These are phyloP conservation scores for Hesperia comma DNA, from an alignment of 2,888 invertebrate genomes.

Conservation along the genomic window DNA sequence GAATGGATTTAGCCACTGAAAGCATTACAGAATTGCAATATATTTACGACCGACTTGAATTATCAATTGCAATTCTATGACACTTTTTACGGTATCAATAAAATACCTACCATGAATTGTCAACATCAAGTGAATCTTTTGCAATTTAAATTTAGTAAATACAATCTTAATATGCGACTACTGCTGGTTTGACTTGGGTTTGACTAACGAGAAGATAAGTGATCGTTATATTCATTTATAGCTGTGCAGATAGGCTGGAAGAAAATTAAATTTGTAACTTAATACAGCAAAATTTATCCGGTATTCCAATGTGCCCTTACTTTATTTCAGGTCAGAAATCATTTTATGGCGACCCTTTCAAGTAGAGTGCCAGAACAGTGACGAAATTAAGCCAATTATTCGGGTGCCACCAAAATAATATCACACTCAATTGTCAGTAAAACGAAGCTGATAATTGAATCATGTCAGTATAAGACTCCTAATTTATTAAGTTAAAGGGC, in stretches of 20 bases:
- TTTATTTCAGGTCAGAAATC: conserved; percentile 59
- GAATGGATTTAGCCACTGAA: too few relatives aligned
- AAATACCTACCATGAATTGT: too few relatives aligned
- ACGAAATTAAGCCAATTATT: conserved; percentile 68
- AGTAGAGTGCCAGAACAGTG: conserved; percentile 58
- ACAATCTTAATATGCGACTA: background rate
- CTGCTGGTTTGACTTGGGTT: background rate
- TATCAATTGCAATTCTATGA: too few relatives aligned
- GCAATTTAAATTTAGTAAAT: too few relatives aligned
- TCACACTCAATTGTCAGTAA: conserved; percentile 46
- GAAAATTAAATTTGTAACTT: background rate
- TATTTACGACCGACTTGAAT: too few relatives aligned
- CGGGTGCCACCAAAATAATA: conserved; percentile 45
- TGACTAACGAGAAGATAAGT: background rate
- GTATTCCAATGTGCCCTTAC: conserved; percentile 37
- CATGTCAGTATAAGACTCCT: background rate
- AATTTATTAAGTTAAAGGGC: conserved; percentile 10
- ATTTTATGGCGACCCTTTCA: conserved; percentile 66
- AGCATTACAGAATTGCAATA: too few relatives aligned
- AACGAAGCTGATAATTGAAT: conserved; percentile 44
- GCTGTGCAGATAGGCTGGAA: background rate
- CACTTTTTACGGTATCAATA: too few relatives aligned
- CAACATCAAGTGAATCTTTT: too few relatives aligned
- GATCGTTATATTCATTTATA: background rate
- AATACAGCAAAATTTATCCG: background rate